Evolutionary conservation across 1,140 invertebrate species (phyloP), one percentile per base, ranked within the genome.

Genomic region (Riptortus pedestris): DNA sequence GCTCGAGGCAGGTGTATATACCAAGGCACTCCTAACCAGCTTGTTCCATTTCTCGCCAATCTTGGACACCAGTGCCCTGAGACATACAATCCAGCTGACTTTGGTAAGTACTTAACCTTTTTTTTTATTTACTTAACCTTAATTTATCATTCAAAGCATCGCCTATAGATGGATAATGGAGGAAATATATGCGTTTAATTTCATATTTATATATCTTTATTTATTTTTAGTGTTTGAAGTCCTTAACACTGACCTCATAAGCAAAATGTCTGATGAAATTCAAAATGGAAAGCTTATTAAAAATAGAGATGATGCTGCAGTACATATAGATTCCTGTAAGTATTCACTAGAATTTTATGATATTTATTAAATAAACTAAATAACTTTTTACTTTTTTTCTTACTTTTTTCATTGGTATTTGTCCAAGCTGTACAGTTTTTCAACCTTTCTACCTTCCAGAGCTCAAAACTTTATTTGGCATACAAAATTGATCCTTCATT

Each of bases 1-100:
- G 77, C 79, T 12, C 74, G 78, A 51, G 82, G 82, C 2, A 75
- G 78, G 60, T 83, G 81, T 69, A 75, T 84, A 12, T 84, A 83
- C 67, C 72, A 79, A 62, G 82, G 82, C 20, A 71, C 74, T 5
- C 70, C 72, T n/a, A 55, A 66, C 11, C 72, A 75, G n/a, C 69
- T 83, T 2, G 73, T 83, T 3, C 79, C 81, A 18, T 83, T 81
- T 71, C 59, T 73, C 0, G 33, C 67, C 0, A 60, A 65, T n/a
- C 60, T 63, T 11, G 71, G 70, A 1, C 62, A 70, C 12, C 18
- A 58, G 9, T 72, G 71, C 67, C 60, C 72, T 58, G 51, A 68
- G 57, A 95, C 76, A 0, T 65, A 73, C 60, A 74, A 73, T 51
- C 71, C 73, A 12, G 71, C 73, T 11, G 73, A 74, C 64, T 73